These are phyloP conservation scores for Sycobia sp. DNA, from an alignment of 1,140 invertebrate species.

Conservation along the genomic window DNA sequence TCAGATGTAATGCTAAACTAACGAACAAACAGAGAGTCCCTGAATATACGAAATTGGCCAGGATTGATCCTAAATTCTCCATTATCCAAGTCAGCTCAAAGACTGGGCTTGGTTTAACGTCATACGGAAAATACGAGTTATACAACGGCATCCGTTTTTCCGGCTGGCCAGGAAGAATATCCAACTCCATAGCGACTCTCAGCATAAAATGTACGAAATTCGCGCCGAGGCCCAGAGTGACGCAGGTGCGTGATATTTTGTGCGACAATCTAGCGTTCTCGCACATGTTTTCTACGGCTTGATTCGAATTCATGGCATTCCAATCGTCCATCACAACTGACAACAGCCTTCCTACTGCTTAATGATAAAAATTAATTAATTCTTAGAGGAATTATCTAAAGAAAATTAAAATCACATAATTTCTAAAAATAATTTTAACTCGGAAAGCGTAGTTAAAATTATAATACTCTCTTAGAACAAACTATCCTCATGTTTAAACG, in stretches of 20 bases:
- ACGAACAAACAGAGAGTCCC: constrained; percentile 18
- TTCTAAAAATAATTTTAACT: no score
- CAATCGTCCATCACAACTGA: constrained; percentile 7
- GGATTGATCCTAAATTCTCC: neutral
- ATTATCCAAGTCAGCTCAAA: constrained; percentile 24
- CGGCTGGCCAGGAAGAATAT: neutral
- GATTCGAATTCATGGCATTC: neutral
- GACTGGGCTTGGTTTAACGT: constrained; percentile 11
- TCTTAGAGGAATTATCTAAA: no score
- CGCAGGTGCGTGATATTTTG: neutral
- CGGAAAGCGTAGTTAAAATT: no score
- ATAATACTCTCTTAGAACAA: no score
- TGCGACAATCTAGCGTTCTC: neutral
- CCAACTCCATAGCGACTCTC: constrained; percentile 10
- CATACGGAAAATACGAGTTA: constrained; percentile 15
- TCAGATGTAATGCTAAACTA: constrained; percentile 19
- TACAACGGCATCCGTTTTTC: neutral
- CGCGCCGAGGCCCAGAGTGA: neutral
- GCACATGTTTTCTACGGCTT: constrained; percentile 6
- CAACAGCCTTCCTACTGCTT: neutral
- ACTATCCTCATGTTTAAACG: no score
- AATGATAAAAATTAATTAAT: no score
- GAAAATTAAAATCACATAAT: no score
- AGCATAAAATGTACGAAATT: neutral
- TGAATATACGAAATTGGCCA: constrained; percentile 8